Evolutionary conservation across 2,797 vertebrate species (phyloP).

Genomic region (Microtus agrestis): DNA sequence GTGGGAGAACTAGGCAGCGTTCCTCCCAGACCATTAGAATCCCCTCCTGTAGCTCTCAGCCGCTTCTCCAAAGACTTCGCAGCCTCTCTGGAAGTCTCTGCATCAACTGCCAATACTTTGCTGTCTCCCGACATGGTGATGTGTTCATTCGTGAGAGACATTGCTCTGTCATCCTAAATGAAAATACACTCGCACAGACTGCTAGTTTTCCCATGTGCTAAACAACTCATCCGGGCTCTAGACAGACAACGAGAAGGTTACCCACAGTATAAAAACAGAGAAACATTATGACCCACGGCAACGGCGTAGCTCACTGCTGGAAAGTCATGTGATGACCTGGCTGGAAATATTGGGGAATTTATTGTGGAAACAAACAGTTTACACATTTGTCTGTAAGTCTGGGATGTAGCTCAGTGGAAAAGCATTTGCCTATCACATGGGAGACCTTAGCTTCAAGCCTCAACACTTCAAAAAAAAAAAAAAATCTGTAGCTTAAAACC

Average conservation of each 20-base stretch:
- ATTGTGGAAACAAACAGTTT: neutral
- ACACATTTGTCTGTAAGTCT: neutral
- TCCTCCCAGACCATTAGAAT: neutral
- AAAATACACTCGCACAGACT: conserved; percentile 15
- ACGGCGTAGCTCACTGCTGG: neutral
- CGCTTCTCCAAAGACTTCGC: neutral
- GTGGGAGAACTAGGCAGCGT: rapidly evolving
- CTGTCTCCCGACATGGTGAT: conserved; percentile 2
- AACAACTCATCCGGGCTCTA: conserved; percentile 20
- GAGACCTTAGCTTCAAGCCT: neutral
- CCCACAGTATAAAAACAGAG: neutral
- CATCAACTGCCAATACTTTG: neutral
- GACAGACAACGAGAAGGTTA: conserved; percentile 38
- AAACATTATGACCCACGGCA: neutral
- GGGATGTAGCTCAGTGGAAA: neutral
- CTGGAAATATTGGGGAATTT: conserved; percentile 19
- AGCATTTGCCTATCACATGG: neutral
- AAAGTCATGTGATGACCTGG: neutral
- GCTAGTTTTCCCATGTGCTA: conserved; percentile 60
- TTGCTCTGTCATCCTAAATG: conserved; percentile 36
- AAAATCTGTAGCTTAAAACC: neutral
- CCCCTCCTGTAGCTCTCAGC: neutral
- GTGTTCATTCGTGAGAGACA: conserved; percentile 13
- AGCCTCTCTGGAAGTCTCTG: neutral
- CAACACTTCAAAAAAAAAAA: neutral